Evolutionary conservation across 92 coral and sea anemone genomes (phyloP).

Genomic region (Siderastrea siderea): DNA sequence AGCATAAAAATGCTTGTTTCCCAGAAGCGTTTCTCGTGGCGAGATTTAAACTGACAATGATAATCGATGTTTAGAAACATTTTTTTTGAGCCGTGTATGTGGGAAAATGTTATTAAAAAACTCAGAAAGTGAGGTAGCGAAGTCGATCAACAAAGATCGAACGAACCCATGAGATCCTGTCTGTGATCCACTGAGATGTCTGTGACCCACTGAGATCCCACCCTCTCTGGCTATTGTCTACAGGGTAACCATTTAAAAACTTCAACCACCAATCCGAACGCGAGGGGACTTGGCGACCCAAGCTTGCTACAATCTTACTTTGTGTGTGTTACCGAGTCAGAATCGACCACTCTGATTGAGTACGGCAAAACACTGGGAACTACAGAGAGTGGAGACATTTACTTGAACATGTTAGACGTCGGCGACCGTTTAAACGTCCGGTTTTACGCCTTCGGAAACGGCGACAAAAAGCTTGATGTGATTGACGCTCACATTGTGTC

Average conservation of each 20-base stretch:
- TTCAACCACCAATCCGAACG: constrained; percentile 49
- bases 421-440: constrained; percentile 27
- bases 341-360: constrained; percentile 27
- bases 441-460: constrained; percentile 60
- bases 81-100: too few relatives aligned
- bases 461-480: constrained; percentile 28
- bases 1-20: too few relatives aligned
- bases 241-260: constrained; percentile 15
- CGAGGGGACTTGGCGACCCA: constrained; percentile 51
- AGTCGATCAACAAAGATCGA: too few relatives aligned
- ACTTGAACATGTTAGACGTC: constrained; percentile 28
- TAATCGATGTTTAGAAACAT: too few relatives aligned
- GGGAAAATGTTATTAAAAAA: too few relatives aligned
- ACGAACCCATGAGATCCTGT: too few relatives aligned
- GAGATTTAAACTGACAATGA: too few relatives aligned
- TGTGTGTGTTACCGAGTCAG: constrained; percentile 54
- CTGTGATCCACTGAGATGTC: too few relatives aligned
- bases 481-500: constrained; percentile 46
- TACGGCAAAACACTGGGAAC: constrained; percentile 47
- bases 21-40: too few relatives aligned
- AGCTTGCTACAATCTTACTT: constrained; percentile 54
- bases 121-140: too few relatives aligned
- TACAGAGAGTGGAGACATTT: constrained; percentile 40
- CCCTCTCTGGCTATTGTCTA: not conserved
- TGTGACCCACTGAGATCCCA: too few relatives aligned